Evolutionary conservation across 2,113 vertebrate species (phyloP).

Genomic region (Ariopsis seemanni): DNA sequence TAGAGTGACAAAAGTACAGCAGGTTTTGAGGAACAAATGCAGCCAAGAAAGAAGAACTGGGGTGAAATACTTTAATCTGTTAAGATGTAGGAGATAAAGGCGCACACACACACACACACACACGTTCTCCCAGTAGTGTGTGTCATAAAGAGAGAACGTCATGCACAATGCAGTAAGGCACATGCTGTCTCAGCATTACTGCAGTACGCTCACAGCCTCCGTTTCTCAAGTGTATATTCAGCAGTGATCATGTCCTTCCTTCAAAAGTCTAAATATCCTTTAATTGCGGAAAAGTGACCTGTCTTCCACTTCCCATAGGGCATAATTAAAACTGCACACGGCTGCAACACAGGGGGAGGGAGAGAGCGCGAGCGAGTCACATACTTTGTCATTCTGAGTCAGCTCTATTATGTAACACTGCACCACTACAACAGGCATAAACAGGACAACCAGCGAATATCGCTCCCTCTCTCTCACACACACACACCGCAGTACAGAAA

Average conservation of each 20-base stretch:
- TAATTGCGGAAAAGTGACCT: not conserved
- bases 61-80: not conserved
- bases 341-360: conserved; percentile 28
- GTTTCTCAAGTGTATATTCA: not conserved
- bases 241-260: not conserved
- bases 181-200: conserved; percentile 2
- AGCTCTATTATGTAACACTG: conserved; percentile 56
- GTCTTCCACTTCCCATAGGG: not conserved
- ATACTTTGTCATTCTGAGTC: conserved; percentile 28
- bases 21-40: not conserved
- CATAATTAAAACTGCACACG: conserved; percentile 62
- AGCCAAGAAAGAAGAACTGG: not conserved
- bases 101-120: too few relatives aligned
- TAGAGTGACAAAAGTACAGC: not conserved
- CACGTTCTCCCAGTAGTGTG: not conserved
- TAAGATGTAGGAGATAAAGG: not conserved
- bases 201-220: not conserved
- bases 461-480: conserved; percentile 25
- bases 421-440: conserved; percentile 45
- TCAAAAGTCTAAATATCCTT: not conserved
- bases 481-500: conserved; percentile 16
- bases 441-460: conserved; percentile 37
- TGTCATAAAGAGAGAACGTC: not conserved
- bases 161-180: conserved; percentile 6
- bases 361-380: too few relatives aligned